A percentile compares a stretch with the other conserved stretches of the same genome.
These are phyloP conservation scores for Malurus elegans DNA, from an alignment of 2,113 vertebrate genomes.

Conservation along the genomic window DNA sequence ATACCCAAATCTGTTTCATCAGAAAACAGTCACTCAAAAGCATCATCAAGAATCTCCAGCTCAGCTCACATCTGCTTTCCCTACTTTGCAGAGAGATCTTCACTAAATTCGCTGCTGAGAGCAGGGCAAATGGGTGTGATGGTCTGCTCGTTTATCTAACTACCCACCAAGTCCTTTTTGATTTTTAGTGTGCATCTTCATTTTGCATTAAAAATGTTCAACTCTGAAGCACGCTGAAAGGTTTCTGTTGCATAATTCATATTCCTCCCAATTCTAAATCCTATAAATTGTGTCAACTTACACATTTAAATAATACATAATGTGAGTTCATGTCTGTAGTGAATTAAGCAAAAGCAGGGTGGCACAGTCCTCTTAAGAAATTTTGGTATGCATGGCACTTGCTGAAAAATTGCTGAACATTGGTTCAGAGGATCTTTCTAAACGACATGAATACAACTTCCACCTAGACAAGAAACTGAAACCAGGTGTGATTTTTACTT, in stretches of 20 bases:
- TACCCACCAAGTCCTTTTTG: not conserved
- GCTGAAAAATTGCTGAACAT: not conserved
- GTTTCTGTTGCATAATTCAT: not conserved
- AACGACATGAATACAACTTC: not conserved
- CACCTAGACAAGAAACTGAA: not conserved
- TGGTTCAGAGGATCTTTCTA: not conserved
- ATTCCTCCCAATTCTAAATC: not conserved
- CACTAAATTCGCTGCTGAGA: not conserved
- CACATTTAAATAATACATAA: not conserved
- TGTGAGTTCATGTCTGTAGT: not conserved
- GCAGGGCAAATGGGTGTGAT: not conserved
- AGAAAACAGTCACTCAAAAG: not conserved
- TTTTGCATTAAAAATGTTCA: not conserved
- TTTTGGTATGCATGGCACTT: not conserved
- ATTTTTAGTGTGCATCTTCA: not conserved
- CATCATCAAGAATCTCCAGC: not conserved
- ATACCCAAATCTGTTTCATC: not conserved
- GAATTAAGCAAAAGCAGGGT: not conserved
- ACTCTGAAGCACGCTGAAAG: not conserved
- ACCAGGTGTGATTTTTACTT: not conserved
- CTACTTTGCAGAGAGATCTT: not conserved
- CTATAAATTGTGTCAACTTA: not conserved
- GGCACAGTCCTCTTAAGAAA: not conserved
- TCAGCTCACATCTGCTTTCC: not conserved
- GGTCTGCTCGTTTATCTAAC: not conserved